phyloP scores from a whole-genome alignment of 2,113 vertebrate genomes.

The Xerus inauris region DNA sequence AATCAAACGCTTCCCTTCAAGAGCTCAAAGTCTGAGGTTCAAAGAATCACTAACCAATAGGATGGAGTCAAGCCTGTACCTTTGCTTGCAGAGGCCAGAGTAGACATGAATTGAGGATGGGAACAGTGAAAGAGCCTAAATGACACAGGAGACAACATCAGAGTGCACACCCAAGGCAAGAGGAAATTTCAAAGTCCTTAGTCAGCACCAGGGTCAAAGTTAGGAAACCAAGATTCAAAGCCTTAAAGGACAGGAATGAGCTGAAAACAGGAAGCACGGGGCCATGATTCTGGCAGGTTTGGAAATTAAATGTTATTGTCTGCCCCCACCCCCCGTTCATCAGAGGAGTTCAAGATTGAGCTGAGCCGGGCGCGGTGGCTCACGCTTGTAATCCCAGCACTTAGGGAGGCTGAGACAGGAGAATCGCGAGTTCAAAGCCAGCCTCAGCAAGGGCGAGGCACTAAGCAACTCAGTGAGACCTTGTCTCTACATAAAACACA shows the following conservation, averaged over 20 bases:
- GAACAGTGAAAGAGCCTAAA: too few relatives aligned
- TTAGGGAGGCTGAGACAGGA: too few relatives aligned
- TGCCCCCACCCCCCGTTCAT: background rate
- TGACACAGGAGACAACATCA: background rate
- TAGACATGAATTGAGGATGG: background rate
- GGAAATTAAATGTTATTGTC: background rate
- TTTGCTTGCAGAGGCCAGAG: background rate
- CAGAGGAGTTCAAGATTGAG: background rate
- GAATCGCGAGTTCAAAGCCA: too few relatives aligned
- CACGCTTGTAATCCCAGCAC: too few relatives aligned
- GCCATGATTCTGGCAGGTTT: background rate
- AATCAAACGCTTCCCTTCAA: background rate
- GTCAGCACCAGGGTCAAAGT: background rate
- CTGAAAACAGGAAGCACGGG: background rate
- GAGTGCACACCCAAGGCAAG: background rate
- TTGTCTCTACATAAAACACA: too few relatives aligned
- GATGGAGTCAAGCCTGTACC: too few relatives aligned
- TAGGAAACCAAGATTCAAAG: background rate
- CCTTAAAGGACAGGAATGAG: background rate
- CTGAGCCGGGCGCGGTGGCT: too few relatives aligned
- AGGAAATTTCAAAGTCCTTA: slow-evolving; percentile 32
- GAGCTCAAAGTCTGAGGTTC: background rate
- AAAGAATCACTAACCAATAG: background rate
- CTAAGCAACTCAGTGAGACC: too few relatives aligned
- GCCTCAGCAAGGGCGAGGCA: too few relatives aligned